Evolutionary conservation across 1,140 invertebrate species (phyloP).

Genomic region (Periplaneta americana): DNA sequence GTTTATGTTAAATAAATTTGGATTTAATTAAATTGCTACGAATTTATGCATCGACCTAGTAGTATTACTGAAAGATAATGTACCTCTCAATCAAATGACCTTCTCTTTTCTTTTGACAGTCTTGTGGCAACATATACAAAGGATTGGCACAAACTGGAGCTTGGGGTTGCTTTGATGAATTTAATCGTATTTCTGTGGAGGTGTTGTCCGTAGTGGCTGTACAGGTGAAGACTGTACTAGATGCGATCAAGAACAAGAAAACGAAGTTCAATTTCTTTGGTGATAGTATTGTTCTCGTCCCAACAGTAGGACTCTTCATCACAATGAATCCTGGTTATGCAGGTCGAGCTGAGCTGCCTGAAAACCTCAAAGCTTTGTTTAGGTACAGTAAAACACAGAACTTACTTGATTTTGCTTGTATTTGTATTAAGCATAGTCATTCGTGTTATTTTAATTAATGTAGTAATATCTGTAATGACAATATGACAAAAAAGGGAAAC

Average conservation of each 20-base stretch:
- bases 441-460: too few species aligned
- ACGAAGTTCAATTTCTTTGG: slow-evolving; percentile 78
- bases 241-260: slow-evolving; percentile 79
- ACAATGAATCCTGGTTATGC: slow-evolving; percentile 94
- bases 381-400: too few species aligned
- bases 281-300: slow-evolving; percentile 67
- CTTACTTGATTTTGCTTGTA: too few species aligned
- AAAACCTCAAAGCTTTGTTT: slow-evolving; percentile 68
- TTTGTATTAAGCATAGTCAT: too few species aligned
- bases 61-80: too few species aligned
- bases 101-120: too few species aligned
- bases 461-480: too few species aligned
- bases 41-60: too few species aligned
- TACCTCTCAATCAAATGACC: too few species aligned
- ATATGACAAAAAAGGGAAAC: too few species aligned
- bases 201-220: slow-evolving; percentile 90
- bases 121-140: slow-evolving; percentile 87
- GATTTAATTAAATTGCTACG: too few species aligned
- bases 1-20: too few species aligned
- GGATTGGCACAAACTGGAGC: slow-evolving; percentile 86
- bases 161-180: slow-evolving; percentile 95
- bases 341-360: slow-evolving; percentile 78
- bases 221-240: slow-evolving; percentile 72
- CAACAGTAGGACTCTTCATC: slow-evolving; percentile 85
- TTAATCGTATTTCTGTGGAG: slow-evolving; percentile 89